Evolutionary conservation across 2,113 vertebrate species (phyloP).

Genomic region (Brachyistius frenatus): DNA sequence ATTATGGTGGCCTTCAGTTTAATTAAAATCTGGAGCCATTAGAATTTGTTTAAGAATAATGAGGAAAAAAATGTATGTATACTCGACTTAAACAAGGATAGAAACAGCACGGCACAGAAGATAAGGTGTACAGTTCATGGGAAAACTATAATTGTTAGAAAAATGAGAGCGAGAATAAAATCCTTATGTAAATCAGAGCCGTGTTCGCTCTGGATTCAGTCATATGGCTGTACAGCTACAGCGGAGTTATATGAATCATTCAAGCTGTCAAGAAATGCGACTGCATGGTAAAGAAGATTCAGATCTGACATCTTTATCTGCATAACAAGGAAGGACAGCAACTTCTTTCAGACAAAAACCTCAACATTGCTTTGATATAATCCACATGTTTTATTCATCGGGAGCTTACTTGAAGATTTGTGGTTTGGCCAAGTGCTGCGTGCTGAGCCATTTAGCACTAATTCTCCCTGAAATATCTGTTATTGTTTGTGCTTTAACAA

Average conservation of each 20-base stretch:
- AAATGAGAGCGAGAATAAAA: conserved; percentile 21
- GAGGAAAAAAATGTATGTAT: background rate
- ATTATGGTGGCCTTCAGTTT: background rate
- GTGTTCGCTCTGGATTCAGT: conserved; percentile 29
- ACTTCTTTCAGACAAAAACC: conserved; percentile 48
- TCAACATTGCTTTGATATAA: conserved; percentile 46
- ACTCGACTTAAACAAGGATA: background rate
- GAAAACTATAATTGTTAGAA: background rate
- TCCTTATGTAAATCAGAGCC: conserved; percentile 45
- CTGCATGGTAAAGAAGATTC: conserved; percentile 14
- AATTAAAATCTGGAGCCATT: conserved; percentile 4
- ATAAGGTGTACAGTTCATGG: background rate
- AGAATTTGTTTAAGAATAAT: background rate
- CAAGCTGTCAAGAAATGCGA: conserved; percentile 43
- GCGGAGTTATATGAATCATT: conserved; percentile 49
- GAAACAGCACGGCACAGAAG: background rate
- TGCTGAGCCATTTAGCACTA: conserved; percentile 63
- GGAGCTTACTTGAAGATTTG: conserved; percentile 49
- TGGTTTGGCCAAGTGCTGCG: conserved; percentile 33
- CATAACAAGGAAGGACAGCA: conserved; percentile 46
- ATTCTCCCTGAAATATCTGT: conserved; percentile 55
- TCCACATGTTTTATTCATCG: conserved; percentile 66
- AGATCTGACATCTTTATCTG: conserved; percentile 48
- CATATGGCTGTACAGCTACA: conserved; percentile 36
- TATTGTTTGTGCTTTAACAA: conserved; percentile 65